Base-by-base conservation (phyloP, 1,140 invertebrate genomes). In the Leptonema lineaticorne region DNA sequence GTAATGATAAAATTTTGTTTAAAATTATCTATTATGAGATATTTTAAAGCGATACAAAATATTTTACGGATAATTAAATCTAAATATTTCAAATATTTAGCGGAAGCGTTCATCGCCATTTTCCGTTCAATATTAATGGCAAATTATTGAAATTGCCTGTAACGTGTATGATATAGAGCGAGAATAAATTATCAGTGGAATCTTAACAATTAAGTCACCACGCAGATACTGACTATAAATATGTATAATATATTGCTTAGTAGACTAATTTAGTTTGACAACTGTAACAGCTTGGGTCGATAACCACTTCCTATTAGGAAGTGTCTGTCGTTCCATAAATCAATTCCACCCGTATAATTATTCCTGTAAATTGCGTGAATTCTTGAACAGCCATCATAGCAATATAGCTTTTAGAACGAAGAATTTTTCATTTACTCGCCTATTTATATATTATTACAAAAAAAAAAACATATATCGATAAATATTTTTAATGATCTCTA, bases 231-330 rank as follows among this genome's bases (percentile, higher is more conserved):
- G 50, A 26, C 50, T 24, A 53, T 53, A 53, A 53, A 53, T 53
- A 53, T 24, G 11, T 53, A 26, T 53, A 22, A 53, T 53, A 53
- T 24, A 53, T 53, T 53, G 27, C 50, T 53, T 53, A 53, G 22
- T 24, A 24, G 50, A 53, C 50, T 53, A 53, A 53, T 53, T 53
- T 53, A 53, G 50, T 53, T 53, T 53, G 50, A 53, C 50, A 53
- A 53, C 50, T 53, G 50, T 53, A 53, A 53, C 50, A 53, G 50
- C 50, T 53, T 53, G 50, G 50, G 50, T 53, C 50, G 50, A 53
- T 53, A 53, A 53, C 50, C 50, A 53, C 50, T 53, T 53, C 50
- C 50, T 53, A 53, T 53, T 53, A 53, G 50, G 50, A 53, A 53
- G 50, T 53, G 50, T 53, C 50, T 53, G 50, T 53, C 50, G 50